These are phyloP conservation scores for Acropternis orthonyx DNA, from an alignment of 2,797 vertebrate genomes.

Conservation along the genomic window DNA sequence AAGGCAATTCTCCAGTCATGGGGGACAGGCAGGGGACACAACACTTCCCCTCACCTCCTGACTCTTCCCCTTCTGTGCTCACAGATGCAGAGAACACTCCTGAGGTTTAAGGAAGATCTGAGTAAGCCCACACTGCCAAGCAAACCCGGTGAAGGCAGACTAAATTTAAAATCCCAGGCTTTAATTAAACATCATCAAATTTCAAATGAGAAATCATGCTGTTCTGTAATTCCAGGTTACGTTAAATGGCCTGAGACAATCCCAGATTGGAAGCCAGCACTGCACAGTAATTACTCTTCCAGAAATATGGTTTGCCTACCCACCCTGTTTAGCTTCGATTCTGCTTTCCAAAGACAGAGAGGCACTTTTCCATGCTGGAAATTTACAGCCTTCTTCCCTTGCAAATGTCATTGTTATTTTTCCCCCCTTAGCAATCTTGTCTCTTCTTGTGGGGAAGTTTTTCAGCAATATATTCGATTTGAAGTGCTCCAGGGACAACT, in stretches of 20 bases:
- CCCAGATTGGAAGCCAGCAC: conserved; percentile 60
- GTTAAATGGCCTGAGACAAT: conserved; percentile 53
- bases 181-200: conserved; percentile 61
- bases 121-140: conserved; percentile 27
- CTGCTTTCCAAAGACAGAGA: conserved; percentile 54
- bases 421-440: not conserved
- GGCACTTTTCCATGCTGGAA: conserved; percentile 62
- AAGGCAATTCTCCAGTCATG: not conserved
- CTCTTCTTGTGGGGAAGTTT: not conserved
- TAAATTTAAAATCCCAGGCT: conserved; percentile 64
- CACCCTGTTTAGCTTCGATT: conserved; percentile 44
- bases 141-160: conserved; percentile 22
- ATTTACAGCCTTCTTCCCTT: conserved; percentile 58
- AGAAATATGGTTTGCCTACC: conserved; percentile 64
- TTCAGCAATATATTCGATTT: not conserved
- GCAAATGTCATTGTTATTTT: conserved; percentile 54
- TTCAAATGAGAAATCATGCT: conserved; percentile 68
- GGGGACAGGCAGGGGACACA: conserved; percentile 1
- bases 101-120: conserved; percentile 29
- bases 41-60: not conserved
- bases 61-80: not conserved
- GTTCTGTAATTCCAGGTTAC: conserved; percentile 64
- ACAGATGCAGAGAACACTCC: not conserved
- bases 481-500: not conserved
- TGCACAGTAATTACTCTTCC: conserved; percentile 67